Evolutionary conservation across 2,888 invertebrate genomes (phyloP).

Genomic region (Cataglyphis cursor): DNA sequence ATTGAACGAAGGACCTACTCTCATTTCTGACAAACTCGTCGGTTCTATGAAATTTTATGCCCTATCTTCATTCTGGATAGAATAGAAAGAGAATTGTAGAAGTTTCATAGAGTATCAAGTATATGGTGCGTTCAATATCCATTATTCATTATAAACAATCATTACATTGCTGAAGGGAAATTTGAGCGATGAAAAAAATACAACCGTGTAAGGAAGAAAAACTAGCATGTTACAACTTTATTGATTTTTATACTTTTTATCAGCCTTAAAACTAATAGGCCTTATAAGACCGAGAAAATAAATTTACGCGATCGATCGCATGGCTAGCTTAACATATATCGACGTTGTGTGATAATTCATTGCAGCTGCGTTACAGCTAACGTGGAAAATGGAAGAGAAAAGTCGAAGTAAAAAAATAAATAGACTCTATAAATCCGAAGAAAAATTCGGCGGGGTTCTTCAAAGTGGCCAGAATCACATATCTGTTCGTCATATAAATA

Average conservation of each 20-base stretch:
- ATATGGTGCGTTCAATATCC: background rate
- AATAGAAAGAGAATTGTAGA: background rate
- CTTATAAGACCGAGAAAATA: constrained; percentile 61
- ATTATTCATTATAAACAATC: background rate
- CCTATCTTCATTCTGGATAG: background rate
- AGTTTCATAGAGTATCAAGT: background rate
- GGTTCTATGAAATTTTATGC: background rate
- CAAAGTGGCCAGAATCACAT: constrained; percentile 1
- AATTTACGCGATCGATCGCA: background rate
- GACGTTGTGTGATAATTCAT: background rate
- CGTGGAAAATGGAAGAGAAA: background rate
- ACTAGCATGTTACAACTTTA: constrained; percentile 70
- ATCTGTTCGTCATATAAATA: background rate
- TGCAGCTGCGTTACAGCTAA: background rate
- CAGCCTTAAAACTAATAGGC: constrained; percentile 70
- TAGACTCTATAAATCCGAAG: constrained; percentile 11
- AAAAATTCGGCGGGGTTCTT: constrained; percentile 21
- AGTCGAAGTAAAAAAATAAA: constrained; percentile 21
- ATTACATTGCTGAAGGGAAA: background rate
- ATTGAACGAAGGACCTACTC: background rate
- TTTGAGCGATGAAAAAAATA: constrained; percentile 1
- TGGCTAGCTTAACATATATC: constrained; percentile 1
- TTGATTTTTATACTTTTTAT: constrained; percentile 66
- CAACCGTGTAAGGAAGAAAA: constrained; percentile 58
- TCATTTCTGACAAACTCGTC: background rate